phyloP scores from a whole-genome alignment of 2,888 invertebrate genomes.

The Tenthredo distinguenda region DNA sequence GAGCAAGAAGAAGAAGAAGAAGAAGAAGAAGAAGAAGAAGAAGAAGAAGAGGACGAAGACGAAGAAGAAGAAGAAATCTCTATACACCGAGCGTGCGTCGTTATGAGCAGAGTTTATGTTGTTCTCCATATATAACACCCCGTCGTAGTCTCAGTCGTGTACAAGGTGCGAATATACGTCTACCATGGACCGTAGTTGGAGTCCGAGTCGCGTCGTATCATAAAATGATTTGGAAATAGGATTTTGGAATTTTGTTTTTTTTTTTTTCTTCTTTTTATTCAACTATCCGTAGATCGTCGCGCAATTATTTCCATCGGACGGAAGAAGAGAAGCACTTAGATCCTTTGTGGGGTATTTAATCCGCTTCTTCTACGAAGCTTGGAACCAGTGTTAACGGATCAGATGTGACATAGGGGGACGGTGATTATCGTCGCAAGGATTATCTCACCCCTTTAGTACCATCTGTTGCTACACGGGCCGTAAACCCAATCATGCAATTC shows the following conservation, averaged over 20 bases:
- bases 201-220: background rate
- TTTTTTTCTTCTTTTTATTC: too few relatives aligned
- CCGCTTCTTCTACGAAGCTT: too few relatives aligned
- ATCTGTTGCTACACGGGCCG: conserved; percentile 25
- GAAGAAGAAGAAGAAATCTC: conserved; percentile 63
- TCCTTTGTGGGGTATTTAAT: too few relatives aligned
- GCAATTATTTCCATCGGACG: too few relatives aligned
- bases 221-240: background rate
- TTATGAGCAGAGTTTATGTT: conserved; percentile 71
- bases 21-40: background rate
- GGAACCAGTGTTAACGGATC: background rate
- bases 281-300: too few relatives aligned
- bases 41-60: background rate
- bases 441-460: conserved; percentile 48
- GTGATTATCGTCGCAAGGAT: conserved; percentile 42
- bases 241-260: too few relatives aligned
- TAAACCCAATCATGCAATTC: background rate
- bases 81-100: conserved; percentile 70
- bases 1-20: background rate
- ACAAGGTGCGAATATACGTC: conserved; percentile 6
- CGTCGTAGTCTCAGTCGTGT: background rate
- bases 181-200: background rate
- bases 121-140: conserved; percentile 49
- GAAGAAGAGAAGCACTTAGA: too few relatives aligned
- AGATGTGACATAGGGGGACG: background rate